Conservation (phyloP, 2,888 invertebrate species). For the Amorpha juglandis region DNA sequence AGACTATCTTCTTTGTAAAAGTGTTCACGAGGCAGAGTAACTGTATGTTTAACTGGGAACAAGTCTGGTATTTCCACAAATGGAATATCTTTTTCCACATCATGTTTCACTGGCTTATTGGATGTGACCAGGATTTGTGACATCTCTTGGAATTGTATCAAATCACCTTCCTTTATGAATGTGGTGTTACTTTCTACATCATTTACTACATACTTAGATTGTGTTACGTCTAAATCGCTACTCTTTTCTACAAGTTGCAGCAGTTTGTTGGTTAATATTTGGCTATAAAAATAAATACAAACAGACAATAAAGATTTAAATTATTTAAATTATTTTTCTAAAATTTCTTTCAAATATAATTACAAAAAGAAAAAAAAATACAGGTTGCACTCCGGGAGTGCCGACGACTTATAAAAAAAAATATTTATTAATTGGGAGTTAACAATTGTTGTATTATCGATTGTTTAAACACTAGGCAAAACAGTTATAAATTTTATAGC, state of each 20-base stretch:
- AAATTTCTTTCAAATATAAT: too few species aligned
- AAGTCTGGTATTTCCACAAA: conserved; percentile 87
- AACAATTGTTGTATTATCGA: too few species aligned
- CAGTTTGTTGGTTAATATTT: conserved; percentile 86
- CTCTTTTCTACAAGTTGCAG: conserved; percentile 88
- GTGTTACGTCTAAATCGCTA: conserved; percentile 80
- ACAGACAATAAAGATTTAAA: background rate
- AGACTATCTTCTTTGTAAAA: conserved; percentile 86
- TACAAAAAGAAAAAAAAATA: too few species aligned
- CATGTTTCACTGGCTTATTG: conserved; percentile 84
- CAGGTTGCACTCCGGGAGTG: too few species aligned
- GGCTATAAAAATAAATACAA: conserved; percentile 76
- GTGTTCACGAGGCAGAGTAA: conserved; percentile 86
- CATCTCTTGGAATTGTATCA: conserved; percentile 86
- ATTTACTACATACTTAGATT: conserved; percentile 84
- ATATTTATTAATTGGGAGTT: too few species aligned
- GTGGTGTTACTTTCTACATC: conserved; percentile 84
- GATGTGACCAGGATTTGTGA: conserved; percentile 88
- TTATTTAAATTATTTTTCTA: too few species aligned
- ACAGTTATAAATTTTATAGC: too few species aligned
- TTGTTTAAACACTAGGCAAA: too few species aligned
- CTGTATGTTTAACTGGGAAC: conserved; percentile 89
- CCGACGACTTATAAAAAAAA: too few species aligned
- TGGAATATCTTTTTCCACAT: conserved; percentile 75
- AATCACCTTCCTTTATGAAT: conserved; percentile 85